A percentile compares a stretch with the other conserved stretches of the same genome.
Evolutionary conservation across 2,113 vertebrate species (phyloP).

Genomic region (Clarias gariepinus): DNA sequence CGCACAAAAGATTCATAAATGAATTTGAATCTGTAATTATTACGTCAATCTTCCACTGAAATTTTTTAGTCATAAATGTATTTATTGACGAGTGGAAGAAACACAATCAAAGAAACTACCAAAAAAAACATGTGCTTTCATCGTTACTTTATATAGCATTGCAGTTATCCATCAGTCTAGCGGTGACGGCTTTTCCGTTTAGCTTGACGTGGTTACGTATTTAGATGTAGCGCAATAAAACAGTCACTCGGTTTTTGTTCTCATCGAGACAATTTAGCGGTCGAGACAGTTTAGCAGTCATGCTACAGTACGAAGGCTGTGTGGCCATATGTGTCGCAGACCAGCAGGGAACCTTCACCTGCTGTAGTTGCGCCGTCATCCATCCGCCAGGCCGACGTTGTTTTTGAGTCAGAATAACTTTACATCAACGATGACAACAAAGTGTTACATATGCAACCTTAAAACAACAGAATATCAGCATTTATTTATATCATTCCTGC

Average conservation of each 20-base stretch:
- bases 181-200: not conserved
- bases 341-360: no score
- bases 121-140: not conserved
- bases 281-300: not conserved
- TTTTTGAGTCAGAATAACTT: no score
- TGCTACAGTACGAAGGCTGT: not conserved
- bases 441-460: no score
- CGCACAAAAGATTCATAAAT: no score
- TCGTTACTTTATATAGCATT: not conserved
- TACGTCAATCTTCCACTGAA: not conserved
- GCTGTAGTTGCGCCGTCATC: no score
- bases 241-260: not conserved
- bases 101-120: no score
- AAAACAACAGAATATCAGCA: no score
- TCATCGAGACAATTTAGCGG: not conserved
- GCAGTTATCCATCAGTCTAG: not conserved
- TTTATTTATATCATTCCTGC: no score
- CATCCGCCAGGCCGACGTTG: no score
- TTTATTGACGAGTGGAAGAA: not conserved
- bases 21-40: no score
- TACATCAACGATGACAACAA: no score
- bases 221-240: not conserved
- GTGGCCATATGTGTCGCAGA: not conserved
- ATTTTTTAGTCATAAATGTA: not conserved
- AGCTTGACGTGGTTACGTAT: not conserved